Percentiles rank a stretch among this genome's conserved stretches.
Conservation (phyloP, 2,797 vertebrate genomes). For the Semaprochilodus insignis region DNA sequence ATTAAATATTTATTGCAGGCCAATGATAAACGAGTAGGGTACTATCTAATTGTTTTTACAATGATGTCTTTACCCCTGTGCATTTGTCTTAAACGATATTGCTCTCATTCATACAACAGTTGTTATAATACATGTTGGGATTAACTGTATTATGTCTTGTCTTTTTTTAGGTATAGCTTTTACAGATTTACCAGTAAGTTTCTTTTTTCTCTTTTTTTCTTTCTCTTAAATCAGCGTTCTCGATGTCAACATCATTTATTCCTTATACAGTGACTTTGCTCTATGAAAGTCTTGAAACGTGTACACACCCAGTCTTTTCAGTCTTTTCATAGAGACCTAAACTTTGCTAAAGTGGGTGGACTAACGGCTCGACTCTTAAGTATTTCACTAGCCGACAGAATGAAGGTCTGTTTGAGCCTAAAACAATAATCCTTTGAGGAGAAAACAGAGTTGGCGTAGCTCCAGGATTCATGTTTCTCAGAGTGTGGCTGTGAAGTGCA, state of each 20-base stretch:
- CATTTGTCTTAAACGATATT: no score
- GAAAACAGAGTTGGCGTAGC: slow-evolving; percentile 62
- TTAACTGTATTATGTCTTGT: neutral
- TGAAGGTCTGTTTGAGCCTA: slow-evolving; percentile 53
- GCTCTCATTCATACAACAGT: neutral
- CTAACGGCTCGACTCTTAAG: slow-evolving; percentile 47
- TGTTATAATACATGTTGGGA: neutral
- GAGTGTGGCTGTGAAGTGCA: slow-evolving; percentile 64
- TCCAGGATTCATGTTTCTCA: slow-evolving; percentile 72
- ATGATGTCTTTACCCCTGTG: no score
- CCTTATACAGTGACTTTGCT: neutral
- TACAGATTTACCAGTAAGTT: slow-evolving; percentile 98
- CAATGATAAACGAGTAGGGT: no score
- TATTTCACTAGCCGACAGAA: slow-evolving; percentile 40
- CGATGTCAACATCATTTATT: neutral
- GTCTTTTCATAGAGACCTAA: neutral
- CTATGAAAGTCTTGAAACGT: neutral
- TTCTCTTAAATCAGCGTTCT: neutral
- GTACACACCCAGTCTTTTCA: no score
- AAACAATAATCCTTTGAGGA: slow-evolving; percentile 77
- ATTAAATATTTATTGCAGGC: no score
- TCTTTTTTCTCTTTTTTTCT: slow-evolving; percentile 6
- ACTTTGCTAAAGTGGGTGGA: slow-evolving; percentile 21
- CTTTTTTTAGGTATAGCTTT: slow-evolving; percentile 90
- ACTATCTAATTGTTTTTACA: no score